These are phyloP conservation scores for Meliscaeva auricollis DNA, from an alignment of 2,888 invertebrate genomes.

Conservation along the genomic window DNA sequence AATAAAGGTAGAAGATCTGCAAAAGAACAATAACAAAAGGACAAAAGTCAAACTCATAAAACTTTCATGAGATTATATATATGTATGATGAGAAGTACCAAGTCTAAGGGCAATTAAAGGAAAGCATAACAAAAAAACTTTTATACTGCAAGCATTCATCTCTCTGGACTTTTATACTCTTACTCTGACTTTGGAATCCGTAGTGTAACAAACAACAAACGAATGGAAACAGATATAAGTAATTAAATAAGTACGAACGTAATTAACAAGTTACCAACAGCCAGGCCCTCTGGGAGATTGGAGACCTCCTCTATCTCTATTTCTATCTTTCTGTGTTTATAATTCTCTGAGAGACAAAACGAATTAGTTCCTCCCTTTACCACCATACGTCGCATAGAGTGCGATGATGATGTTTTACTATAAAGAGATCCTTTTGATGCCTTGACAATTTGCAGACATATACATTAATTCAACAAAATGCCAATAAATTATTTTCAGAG, in stretches of 20 bases:
- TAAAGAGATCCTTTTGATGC: neutral
- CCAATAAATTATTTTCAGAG: constrained; percentile 46
- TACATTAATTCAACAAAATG: constrained; percentile 35
- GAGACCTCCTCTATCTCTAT: neutral
- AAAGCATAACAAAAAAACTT: constrained; percentile 6
- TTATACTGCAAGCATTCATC: neutral
- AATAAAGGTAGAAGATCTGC: constrained; percentile 7
- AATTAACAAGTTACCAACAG: constrained; percentile 43
- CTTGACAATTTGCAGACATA: constrained; percentile 39
- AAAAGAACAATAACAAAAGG: constrained; percentile 33
- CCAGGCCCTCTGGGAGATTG: neutral
- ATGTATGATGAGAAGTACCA: neutral
- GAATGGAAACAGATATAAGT: constrained; percentile 34
- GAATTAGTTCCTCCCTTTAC: neutral
- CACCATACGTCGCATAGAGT: too few relatives aligned
- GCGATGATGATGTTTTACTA: neutral
- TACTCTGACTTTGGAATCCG: neutral
- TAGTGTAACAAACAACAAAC: constrained; percentile 28
- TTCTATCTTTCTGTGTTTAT: neutral
- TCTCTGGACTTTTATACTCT: neutral
- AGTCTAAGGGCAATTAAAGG: constrained; percentile 27
- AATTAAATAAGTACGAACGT: constrained; percentile 45
- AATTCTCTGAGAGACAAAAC: constrained; percentile 2
- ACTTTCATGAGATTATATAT: constrained; percentile 17
- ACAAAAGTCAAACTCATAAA: constrained; percentile 31